Conservation (phyloP, 2,113 vertebrate species). For the Axis porcinus region DNA sequence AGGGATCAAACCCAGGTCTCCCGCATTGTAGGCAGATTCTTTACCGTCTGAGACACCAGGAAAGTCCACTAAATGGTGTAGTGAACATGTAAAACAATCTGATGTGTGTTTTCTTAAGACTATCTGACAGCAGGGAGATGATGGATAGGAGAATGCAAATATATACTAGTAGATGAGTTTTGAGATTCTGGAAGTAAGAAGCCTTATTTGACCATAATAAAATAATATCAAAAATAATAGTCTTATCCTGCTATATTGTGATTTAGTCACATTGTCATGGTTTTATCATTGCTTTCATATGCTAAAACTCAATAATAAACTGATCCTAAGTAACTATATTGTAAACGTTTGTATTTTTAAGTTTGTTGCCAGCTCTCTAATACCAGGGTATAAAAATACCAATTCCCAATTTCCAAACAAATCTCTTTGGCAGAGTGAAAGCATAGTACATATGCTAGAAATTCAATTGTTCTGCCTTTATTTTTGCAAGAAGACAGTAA, state of each 20-base stretch:
- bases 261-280: neutral
- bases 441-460: neutral
- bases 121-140: neutral
- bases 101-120: neutral
- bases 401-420: neutral
- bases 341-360: neutral
- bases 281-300: neutral
- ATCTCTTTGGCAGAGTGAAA: neutral
- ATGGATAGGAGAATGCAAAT: neutral
- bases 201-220: neutral
- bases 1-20: neutral
- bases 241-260: neutral
- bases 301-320: neutral
- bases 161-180: neutral
- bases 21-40: neutral
- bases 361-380: neutral
- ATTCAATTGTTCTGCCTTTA: neutral
- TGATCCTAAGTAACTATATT: neutral
- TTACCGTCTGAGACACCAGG: neutral
- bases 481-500: neutral
- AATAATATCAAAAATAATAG: neutral
- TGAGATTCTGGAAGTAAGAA: neutral
- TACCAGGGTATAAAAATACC: neutral
- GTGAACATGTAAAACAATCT: neutral
- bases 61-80: neutral